Evolutionary conservation across 2,888 invertebrate species (phyloP), one percentile per base, ranked within the genome.

Genomic region (Heliconius sara): DNA sequence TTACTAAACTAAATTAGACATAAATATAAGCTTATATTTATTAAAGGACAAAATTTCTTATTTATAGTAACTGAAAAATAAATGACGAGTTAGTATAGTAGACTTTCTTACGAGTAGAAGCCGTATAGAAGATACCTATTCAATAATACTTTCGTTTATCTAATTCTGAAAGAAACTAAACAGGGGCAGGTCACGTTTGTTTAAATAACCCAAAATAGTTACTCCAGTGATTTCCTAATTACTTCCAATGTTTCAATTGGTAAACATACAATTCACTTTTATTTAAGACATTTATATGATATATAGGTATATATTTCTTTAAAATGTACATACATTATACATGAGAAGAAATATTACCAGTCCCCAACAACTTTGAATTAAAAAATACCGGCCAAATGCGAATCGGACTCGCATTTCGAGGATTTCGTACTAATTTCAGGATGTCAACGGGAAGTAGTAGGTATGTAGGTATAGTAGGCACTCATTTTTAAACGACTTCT

Each of bases 81-180:
- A 60, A n/a, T 57, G 3, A n/a, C 10, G 13, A 27, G 27, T 19
- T 19, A 2, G 2, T 19, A 19, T 19, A 2, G 6, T 19, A 52
- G 3, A 19, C 6, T 6, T 6, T 16, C 4, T 47, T 63, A 34
- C 43, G 6, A 13, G 16, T 16, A 43, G 12, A 43, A 47, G 16
- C 43, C 3, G 43, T 25, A 47, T 47, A 70, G 70, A 47, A 70
- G 47, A 43, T 60, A n/a, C 60, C 60, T 60, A 25, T 39, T 73
- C 34, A 60, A 60, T 73, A 73, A 60, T 60, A 60, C 60, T 60
- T 73, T 60, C n/a, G 73, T 73, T 73, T 73, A 73, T 73, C 60
- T 73, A 39, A 60, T 73, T 73, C 73, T 73, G 39, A 73, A 52
- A 73, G 72, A 73, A 60, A 73, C 60, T 73, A 73, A 73, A 73